Conservation (phyloP, 2,113 vertebrate genomes). For the Corydoras sp. region DNA sequence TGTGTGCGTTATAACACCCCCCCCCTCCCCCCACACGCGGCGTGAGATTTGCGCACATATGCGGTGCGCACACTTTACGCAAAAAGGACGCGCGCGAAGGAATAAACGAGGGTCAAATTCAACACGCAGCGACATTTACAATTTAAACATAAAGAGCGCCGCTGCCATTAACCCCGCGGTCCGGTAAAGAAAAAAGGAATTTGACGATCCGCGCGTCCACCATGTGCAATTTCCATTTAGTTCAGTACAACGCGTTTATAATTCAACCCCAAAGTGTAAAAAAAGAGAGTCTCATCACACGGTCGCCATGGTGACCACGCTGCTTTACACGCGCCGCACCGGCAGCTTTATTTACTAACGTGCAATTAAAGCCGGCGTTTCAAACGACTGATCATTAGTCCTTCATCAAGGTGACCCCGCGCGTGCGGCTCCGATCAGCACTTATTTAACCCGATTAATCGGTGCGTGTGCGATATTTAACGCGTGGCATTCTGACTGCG, state of each 20-base stretch:
- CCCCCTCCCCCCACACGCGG: not conserved
- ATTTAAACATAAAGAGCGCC: too few relatives aligned
- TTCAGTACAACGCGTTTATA: too few relatives aligned
- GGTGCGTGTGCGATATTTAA: constrained; percentile 1
- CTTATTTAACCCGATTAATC: not conserved
- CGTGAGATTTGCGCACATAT: constrained; percentile 2
- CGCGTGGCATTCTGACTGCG: not conserved
- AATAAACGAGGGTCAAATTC: not conserved
- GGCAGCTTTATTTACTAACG: too few relatives aligned
- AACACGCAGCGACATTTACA: too few relatives aligned
- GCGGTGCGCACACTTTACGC: constrained; percentile 22
- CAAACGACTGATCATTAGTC: not conserved
- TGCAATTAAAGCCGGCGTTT: not conserved
- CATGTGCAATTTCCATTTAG: too few relatives aligned
- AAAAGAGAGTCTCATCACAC: too few relatives aligned
- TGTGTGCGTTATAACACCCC: constrained; percentile 39
- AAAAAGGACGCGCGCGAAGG: constrained; percentile 6
- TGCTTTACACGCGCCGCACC: too few relatives aligned
- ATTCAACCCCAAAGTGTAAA: too few relatives aligned
- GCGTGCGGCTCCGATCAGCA: not conserved
- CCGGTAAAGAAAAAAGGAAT: too few relatives aligned
- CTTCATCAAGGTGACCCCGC: constrained; percentile 24
- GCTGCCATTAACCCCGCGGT: too few relatives aligned
- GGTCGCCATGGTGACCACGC: too few relatives aligned
- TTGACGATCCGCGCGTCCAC: too few relatives aligned